Percentiles rank a stretch among this genome's conserved stretches.
phyloP scores from a whole-genome alignment of 1,140 invertebrate genomes.

The Trichomalopsis sarcophagae region DNA sequence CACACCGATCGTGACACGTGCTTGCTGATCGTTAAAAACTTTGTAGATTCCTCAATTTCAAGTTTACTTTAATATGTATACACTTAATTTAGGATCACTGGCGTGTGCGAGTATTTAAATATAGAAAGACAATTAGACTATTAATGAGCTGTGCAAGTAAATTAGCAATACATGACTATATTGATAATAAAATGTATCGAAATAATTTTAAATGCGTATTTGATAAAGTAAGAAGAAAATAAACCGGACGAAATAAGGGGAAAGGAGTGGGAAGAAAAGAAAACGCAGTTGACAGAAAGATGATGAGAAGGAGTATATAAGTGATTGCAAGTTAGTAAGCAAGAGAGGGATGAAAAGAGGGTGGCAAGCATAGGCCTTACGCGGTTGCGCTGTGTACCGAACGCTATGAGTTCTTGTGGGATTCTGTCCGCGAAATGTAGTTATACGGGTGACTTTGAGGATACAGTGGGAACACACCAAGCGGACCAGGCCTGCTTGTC shows the following conservation, averaged over 20 bases:
- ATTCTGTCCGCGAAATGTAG: conserved; percentile 75
- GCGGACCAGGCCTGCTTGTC: conserved; percentile 22
- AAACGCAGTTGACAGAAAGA: conserved; percentile 25
- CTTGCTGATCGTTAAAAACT: background rate
- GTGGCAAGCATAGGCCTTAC: background rate
- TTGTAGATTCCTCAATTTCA: too few relatives aligned
- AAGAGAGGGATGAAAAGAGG: conserved; percentile 8
- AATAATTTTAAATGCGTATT: background rate
- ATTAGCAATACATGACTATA: too few relatives aligned
- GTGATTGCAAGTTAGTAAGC: conserved; percentile 20
- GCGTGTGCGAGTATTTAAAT: too few relatives aligned
- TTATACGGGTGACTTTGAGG: conserved; percentile 69
- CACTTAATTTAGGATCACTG: too few relatives aligned
- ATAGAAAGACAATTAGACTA: too few relatives aligned
- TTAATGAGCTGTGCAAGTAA: too few relatives aligned
- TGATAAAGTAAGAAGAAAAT: background rate
- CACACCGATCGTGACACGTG: too few relatives aligned
- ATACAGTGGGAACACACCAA: conserved; percentile 53
- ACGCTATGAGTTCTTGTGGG: conserved; percentile 74
- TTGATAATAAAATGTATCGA: background rate
- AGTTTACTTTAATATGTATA: background rate
- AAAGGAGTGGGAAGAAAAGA: conserved; percentile 36
- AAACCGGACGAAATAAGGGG: background rate
- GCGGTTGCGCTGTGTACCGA: conserved; percentile 61
- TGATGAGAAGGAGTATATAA: background rate